Percentiles rank a stretch among this genome's conserved stretches.
These are phyloP conservation scores for Chaetophractus vellerosus DNA, from an alignment of 2,797 vertebrate genomes.

Conservation along the genomic window DNA sequence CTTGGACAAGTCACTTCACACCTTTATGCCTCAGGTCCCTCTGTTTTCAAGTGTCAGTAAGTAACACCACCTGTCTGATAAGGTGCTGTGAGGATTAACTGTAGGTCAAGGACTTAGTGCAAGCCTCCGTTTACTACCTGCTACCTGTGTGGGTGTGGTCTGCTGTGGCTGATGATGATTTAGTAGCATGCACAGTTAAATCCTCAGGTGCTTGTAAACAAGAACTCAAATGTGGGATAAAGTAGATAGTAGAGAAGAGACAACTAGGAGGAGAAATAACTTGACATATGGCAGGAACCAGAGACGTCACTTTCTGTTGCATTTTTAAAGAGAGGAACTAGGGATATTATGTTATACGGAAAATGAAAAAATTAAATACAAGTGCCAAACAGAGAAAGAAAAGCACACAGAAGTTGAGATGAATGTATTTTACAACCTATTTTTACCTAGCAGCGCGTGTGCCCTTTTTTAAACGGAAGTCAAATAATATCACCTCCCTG, in stretches of 20 bases:
- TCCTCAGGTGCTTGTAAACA: neutral
- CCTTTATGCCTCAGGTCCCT: conserved; percentile 11
- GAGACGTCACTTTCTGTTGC: neutral
- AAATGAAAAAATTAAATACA: neutral
- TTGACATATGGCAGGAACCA: neutral
- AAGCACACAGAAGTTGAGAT: neutral
- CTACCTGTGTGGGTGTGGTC: neutral
- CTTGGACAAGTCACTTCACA: neutral
- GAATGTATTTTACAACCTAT: neutral
- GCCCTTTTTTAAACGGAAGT: neutral
- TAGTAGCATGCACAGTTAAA: neutral
- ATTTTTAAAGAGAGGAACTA: conserved; percentile 2
- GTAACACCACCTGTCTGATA: neutral
- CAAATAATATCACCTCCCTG: neutral
- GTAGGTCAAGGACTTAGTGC: neutral
- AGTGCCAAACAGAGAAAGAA: neutral
- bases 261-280: neutral
- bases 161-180: neutral
- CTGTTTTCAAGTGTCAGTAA: neutral
- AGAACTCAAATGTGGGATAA: neutral
- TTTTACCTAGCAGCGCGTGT: neutral
- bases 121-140: neutral
- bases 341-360: neutral
- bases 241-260: neutral
- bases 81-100: neutral